phyloP scores from a whole-genome alignment of 2,888 invertebrate genomes.

The Pterostichus niger region DNA sequence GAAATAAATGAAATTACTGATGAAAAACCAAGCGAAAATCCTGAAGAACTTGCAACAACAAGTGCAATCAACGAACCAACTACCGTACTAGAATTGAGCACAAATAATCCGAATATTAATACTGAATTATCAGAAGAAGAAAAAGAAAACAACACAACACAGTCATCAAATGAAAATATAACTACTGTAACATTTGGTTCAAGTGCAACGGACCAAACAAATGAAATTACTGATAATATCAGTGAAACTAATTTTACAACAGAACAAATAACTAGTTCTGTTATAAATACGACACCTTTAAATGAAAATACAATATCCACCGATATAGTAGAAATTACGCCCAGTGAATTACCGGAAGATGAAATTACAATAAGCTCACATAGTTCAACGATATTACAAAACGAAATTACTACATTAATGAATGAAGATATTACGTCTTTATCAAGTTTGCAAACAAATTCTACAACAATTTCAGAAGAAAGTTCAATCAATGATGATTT shows the following conservation, averaged over 20 bases:
- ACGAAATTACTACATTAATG: background rate
- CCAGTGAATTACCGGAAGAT: background rate
- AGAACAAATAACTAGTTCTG: too few relatives aligned
- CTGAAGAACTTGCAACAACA: constrained; percentile 17
- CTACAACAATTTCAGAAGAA: background rate
- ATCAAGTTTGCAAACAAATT: background rate
- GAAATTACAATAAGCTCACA: too few relatives aligned
- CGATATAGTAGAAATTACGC: background rate
- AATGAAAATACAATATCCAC: background rate
- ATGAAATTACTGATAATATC: too few relatives aligned
- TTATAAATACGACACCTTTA: too few relatives aligned
- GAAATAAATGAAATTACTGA: background rate
- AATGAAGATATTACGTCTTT: background rate
- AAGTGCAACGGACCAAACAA: background rate
- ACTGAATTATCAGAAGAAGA: too few relatives aligned
- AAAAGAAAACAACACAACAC: too few relatives aligned
- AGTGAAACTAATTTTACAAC: background rate
- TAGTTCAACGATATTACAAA: background rate
- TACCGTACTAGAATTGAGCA: too few relatives aligned
- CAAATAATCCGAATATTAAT: too few relatives aligned
- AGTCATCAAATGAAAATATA: background rate
- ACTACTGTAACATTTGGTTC: background rate
- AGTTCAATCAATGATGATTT: too few relatives aligned
- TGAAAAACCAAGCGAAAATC: background rate
- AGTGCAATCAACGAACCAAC: background rate